Conservation (phyloP, 2,113 vertebrate genomes). For the Heptranchias perlo region DNA sequence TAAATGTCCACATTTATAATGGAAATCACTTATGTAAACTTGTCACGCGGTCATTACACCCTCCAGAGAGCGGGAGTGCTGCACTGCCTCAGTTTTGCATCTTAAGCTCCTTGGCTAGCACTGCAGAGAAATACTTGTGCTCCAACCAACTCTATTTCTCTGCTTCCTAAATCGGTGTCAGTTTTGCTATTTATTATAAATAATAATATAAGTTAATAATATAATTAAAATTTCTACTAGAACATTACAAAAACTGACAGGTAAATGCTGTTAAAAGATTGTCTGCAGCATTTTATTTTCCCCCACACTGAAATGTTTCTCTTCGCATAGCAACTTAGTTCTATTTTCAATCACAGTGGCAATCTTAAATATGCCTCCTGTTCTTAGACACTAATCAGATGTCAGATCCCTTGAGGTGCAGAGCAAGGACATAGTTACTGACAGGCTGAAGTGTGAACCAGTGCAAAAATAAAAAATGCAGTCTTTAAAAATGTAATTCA, state of each 20-base stretch:
- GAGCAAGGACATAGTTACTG: neutral
- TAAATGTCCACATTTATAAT: neutral
- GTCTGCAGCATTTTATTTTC: neutral
- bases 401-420: neutral
- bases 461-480: neutral
- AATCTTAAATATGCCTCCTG: neutral
- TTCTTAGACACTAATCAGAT: neutral
- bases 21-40: neutral
- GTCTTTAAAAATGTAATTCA: neutral
- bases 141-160: neutral
- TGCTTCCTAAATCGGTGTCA: neutral
- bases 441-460: neutral
- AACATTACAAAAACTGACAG: neutral
- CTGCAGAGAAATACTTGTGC: neutral
- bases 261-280: neutral
- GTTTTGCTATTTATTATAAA: neutral
- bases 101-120: neutral
- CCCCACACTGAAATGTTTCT: neutral
- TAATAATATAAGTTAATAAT: neutral
- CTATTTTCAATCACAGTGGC: neutral
- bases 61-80: neutral
- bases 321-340: neutral
- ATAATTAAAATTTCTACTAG: neutral
- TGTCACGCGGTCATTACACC: neutral
- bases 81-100: neutral